Evolutionary conservation across 1,140 invertebrate genomes (phyloP).

Genomic region (Linepithema humile): DNA sequence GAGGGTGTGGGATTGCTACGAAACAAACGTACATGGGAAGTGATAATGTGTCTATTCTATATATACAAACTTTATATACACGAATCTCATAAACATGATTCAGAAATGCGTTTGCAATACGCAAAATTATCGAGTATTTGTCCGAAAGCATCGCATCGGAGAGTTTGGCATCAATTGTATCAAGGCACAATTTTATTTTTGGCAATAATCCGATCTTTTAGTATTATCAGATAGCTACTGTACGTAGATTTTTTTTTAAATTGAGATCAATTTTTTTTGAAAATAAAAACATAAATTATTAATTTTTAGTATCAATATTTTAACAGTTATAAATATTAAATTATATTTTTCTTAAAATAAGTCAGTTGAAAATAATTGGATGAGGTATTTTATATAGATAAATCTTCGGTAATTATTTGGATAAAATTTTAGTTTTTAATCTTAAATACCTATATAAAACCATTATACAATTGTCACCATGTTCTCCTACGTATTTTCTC

Average conservation of each 20-base stretch:
- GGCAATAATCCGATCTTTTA: neutral
- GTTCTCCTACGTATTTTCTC: neutral
- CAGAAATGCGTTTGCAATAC: neutral
- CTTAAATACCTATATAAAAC: neutral
- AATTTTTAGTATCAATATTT: neutral
- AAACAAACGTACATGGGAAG: slow-evolving; percentile 1
- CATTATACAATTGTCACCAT: neutral
- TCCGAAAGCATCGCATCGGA: neutral
- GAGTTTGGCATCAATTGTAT: neutral
- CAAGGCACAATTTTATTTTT: neutral
- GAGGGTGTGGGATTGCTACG: neutral
- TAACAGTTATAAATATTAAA: neutral
- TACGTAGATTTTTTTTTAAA: neutral
- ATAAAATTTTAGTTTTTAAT: neutral
- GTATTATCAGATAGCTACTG: no score
- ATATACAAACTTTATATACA: slow-evolving; percentile 40
- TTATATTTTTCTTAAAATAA: neutral
- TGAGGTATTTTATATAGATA: neutral
- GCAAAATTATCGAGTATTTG: neutral
- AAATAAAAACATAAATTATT: neutral
- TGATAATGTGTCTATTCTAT: neutral
- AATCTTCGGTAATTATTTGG: neutral
- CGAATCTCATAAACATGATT: neutral
- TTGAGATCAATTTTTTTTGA: neutral
- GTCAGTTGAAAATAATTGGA: neutral